Conservation (phyloP, 2,888 invertebrate genomes). For the Cetonia aurata region DNA sequence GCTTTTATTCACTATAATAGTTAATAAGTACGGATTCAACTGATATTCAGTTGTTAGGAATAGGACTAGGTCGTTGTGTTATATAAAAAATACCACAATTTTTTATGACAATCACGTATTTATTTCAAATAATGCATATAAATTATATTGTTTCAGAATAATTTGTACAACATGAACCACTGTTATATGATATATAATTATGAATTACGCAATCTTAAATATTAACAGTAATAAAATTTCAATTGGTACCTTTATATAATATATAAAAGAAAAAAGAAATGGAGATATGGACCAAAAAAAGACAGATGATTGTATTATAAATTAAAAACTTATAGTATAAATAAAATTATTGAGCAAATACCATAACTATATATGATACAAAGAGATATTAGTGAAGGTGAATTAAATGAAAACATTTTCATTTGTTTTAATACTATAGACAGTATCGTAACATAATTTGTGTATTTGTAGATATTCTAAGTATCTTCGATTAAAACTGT, state of each 20-base stretch:
- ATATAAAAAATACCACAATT: conserved; percentile 42
- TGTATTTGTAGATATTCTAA: conserved; percentile 33
- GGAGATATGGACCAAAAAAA: conserved; percentile 42
- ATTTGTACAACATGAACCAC: conserved; percentile 40
- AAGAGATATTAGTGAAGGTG: conserved; percentile 26
- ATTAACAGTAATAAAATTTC: conserved; percentile 24
- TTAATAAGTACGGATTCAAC: conserved; percentile 41
- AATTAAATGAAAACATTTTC: conserved; percentile 23
- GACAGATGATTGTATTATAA: conserved; percentile 35
- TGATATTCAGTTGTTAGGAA: conserved; percentile 47
- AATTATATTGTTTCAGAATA: conserved; percentile 36
- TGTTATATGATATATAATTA: conserved; percentile 39
- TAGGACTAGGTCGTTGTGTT: conserved; percentile 43
- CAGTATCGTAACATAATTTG: conserved; percentile 9
- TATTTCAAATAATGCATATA: conserved; percentile 42
- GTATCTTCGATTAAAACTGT: conserved; percentile 36
- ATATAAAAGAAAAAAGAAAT: conserved; percentile 9
- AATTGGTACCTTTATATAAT: conserved; percentile 40
- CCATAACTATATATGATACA: conserved; percentile 41
- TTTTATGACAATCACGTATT: conserved; percentile 48
- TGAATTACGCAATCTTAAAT: conserved; percentile 38
- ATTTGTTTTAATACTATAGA: conserved; percentile 27
- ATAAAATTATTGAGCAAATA: conserved; percentile 42
- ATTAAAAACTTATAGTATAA: conserved; percentile 39
- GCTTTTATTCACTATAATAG: conserved; percentile 42